Percentiles rank a stretch among this genome's conserved stretches.
Evolutionary conservation across 2,797 vertebrate species (phyloP).

Genomic region (Poecilia picta): DNA sequence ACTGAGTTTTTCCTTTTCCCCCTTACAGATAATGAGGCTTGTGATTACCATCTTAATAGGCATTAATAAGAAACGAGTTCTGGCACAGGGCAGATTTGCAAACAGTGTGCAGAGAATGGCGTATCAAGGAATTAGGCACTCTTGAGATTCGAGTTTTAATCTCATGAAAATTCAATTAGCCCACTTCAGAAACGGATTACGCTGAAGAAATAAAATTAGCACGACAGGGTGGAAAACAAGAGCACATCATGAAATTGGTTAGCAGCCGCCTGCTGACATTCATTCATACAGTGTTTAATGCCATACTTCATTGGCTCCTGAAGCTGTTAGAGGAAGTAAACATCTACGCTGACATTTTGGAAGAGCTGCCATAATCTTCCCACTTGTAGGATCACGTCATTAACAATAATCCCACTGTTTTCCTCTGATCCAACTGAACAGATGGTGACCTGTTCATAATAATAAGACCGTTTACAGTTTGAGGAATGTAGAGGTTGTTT

Average conservation of each 20-base stretch:
- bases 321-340: constrained; percentile 3
- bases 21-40: constrained; percentile 51
- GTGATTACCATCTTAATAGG: constrained; percentile 66
- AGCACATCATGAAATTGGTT: constrained; percentile 24
- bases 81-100: constrained; percentile 56
- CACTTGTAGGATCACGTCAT: neutral
- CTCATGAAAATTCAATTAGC: constrained; percentile 72
- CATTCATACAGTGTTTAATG: neutral
- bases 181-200: constrained; percentile 61
- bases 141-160: constrained; percentile 55
- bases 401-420: neutral
- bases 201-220: constrained; percentile 53
- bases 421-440: neutral
- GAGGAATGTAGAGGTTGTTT: neutral
- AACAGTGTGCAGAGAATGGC: constrained; percentile 51
- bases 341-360: constrained; percentile 3
- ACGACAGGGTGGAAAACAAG: constrained; percentile 35
- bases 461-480: neutral
- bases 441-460: neutral
- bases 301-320: neutral
- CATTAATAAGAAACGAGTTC: constrained; percentile 64
- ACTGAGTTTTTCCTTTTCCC: constrained; percentile 17
- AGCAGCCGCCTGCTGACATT: constrained; percentile 10
- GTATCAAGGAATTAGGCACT: constrained; percentile 53
- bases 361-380: neutral